Base-by-base conservation (phyloP, 2,113 vertebrate species). In the Oophaga pumilio region DNA sequence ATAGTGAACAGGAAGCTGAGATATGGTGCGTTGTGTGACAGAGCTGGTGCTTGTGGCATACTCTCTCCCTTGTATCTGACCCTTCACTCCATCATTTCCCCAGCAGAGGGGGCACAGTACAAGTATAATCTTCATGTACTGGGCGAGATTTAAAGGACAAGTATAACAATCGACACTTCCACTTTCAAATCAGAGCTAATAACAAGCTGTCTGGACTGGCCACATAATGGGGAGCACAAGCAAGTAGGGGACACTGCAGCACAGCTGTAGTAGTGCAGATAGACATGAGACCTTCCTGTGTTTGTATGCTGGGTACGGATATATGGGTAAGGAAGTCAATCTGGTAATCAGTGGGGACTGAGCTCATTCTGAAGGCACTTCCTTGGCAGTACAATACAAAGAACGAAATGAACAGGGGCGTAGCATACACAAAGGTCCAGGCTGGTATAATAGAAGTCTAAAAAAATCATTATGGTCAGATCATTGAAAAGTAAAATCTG, bases 301-400 rank as follows among this genome's bases (percentile, higher is more conserved):
- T 92, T 92, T 94, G 90, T 91, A 91, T 87, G 90, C 84, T 89
- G 91, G 89, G 92, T 89, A 89, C 89, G 90, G 89, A 73, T 77
- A 87, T 81, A 81, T 59, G 78, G 28, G 28, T 59, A 60, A 73
- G 85, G 85, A 87, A 87, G 85, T 64, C 26, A 71, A 56, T 87
- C 50, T 73, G 26, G 33, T 60, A 87, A 87, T 81, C 77, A 71
- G 52, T 17, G 17, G 76, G 64, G 77, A 73, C 85, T 87, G 77
- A 87, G 69, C 85, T 87, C 85, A 81, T 79, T 68, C 24, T 60
- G 56, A 68, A 87, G 57, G 50, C 76, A 87, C 85, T 87, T 87
- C 85, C 85, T 81, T 60, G 53, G 50, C 76, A 73, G 77, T 43
- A 87, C 77, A 81, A 87, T 87, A 33, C 53, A 49, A 18, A 78